Percentiles rank a stretch among this genome's conserved stretches.
phyloP scores from a whole-genome alignment of 2,113 vertebrate genomes.

The Prolemur simus region DNA sequence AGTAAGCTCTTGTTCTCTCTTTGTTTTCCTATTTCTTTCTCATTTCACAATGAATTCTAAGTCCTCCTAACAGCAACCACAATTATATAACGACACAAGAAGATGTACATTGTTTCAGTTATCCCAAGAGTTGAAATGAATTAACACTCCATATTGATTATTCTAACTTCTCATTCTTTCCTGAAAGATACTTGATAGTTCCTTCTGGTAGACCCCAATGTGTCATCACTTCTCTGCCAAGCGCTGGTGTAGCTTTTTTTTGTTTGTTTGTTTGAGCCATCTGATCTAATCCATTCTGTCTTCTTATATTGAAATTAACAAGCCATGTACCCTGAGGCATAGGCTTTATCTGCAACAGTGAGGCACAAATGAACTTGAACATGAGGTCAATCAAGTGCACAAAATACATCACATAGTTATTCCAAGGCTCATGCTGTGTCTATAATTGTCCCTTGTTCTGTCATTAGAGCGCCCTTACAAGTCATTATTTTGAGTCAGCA shows the following conservation, averaged over 20 bases:
- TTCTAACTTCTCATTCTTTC: slow-evolving; percentile 44
- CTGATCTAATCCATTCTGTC: slow-evolving; percentile 81
- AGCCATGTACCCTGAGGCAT: slow-evolving; percentile 79
- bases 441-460: slow-evolving; percentile 88
- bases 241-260: slow-evolving; percentile 55
- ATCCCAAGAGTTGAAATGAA: slow-evolving; percentile 42
- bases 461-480: slow-evolving; percentile 84
- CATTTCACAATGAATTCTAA: slow-evolving; percentile 47
- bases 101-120: background rate
- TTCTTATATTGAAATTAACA: slow-evolving; percentile 85
- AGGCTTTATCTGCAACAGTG: slow-evolving; percentile 76
- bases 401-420: slow-evolving; percentile 83
- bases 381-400: slow-evolving; percentile 84
- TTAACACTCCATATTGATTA: slow-evolving; percentile 56
- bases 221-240: slow-evolving; percentile 52
- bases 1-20: background rate
- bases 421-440: slow-evolving; percentile 81
- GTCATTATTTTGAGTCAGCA: slow-evolving; percentile 87
- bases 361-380: slow-evolving; percentile 83
- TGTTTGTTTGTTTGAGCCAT: slow-evolving; percentile 72
- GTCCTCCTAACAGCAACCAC: background rate
- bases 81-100: slow-evolving; percentile 46
- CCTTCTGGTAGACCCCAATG: slow-evolving; percentile 58
- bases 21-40: background rate
- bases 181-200: slow-evolving; percentile 59